Evolutionary conservation across 2,797 vertebrate species (phyloP).

Genomic region (Lerista edwardsae): DNA sequence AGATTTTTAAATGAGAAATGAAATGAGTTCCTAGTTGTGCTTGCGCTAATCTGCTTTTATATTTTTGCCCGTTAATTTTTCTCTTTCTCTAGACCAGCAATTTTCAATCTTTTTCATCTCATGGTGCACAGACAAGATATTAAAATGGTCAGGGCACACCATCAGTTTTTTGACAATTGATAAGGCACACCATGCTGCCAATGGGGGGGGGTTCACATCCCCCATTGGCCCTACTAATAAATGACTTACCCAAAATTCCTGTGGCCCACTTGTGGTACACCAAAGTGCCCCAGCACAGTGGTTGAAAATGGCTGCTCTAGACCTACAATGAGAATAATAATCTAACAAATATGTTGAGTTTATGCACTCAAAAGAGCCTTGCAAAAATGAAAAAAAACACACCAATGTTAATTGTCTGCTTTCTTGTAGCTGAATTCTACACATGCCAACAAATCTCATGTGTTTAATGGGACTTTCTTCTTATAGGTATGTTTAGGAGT

Average conservation of each 20-base stretch:
- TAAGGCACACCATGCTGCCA: too few relatives aligned
- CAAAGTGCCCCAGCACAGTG: too few relatives aligned
- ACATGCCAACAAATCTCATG: neutral
- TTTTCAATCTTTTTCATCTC: too few relatives aligned
- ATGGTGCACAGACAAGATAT: too few relatives aligned
- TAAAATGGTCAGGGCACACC: too few relatives aligned
- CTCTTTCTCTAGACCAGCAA: neutral
- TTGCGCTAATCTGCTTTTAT: neutral
- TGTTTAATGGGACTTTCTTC: neutral
- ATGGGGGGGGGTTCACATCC: too few relatives aligned
- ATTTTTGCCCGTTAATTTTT: neutral
- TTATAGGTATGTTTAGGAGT: neutral
- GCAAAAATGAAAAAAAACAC: neutral
- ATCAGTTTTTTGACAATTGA: too few relatives aligned
- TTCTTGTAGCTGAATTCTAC: neutral
- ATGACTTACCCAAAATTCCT: too few relatives aligned
- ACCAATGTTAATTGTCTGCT: neutral
- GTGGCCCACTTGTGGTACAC: too few relatives aligned
- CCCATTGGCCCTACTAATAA: too few relatives aligned
- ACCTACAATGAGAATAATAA: slow-evolving; percentile 15
- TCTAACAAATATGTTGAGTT: neutral
- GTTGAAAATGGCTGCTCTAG: neutral
- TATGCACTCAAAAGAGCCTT: neutral
- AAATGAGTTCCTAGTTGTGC: neutral
- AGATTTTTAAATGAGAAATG: neutral